Percentiles rank a stretch among this genome's conserved stretches.
These are phyloP conservation scores for Aulostomus chinensis DNA, from an alignment of 2,797 vertebrate genomes.

Conservation along the genomic window DNA sequence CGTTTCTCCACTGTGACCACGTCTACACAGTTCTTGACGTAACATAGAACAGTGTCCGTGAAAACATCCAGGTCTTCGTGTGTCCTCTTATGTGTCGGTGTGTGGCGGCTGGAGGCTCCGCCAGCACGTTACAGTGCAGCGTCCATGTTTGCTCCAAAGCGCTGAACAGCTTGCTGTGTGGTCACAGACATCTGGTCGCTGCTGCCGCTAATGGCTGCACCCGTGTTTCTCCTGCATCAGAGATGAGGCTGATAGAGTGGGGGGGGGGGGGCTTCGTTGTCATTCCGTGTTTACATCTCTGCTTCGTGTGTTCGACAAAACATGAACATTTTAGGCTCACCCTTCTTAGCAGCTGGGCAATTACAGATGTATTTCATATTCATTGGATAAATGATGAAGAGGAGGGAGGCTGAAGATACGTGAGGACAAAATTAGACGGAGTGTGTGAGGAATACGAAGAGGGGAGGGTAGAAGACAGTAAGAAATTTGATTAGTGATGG, in stretches of 20 bases:
- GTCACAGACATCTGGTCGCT: constrained; percentile 64
- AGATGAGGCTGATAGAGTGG: constrained; percentile 15
- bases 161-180: constrained; percentile 61
- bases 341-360: constrained; percentile 34
- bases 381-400: constrained; percentile 4
- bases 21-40: too few species aligned
- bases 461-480: too few species aligned
- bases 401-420: background rate
- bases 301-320: constrained; percentile 17
- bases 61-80: too few species aligned
- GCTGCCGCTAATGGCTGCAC: constrained; percentile 51
- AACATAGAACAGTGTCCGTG: too few species aligned
- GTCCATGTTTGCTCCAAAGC: constrained; percentile 25
- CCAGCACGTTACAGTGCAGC: too few species aligned
- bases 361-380: constrained; percentile 11
- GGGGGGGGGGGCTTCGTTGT: constrained; percentile 12
- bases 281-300: background rate
- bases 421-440: constrained; percentile 15
- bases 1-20: too few species aligned
- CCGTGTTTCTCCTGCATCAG: constrained; percentile 61
- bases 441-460: background rate
- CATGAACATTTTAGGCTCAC: constrained; percentile 16
- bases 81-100: constrained; percentile 1
- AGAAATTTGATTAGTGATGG: too few species aligned
- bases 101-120: background rate